Conservation (phyloP, 2,888 invertebrate genomes). For the Dynastes grantii region DNA sequence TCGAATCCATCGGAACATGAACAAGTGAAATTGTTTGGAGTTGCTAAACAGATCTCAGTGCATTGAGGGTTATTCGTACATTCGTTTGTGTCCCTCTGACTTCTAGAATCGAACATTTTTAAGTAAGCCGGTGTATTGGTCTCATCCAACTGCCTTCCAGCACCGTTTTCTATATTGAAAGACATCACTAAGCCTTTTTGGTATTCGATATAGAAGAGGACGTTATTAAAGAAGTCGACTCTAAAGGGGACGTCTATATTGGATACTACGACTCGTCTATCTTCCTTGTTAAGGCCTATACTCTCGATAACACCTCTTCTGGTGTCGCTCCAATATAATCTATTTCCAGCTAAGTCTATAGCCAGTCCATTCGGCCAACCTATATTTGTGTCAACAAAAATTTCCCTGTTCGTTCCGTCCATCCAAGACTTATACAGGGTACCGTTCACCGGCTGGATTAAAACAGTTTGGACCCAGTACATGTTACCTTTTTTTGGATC, state of each 20-base stretch:
- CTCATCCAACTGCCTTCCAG: constrained; percentile 71
- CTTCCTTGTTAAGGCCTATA: constrained; percentile 74
- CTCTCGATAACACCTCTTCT: constrained; percentile 80
- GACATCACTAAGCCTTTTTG: constrained; percentile 75
- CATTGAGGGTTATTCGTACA: constrained; percentile 74
- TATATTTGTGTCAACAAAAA: constrained; percentile 73
- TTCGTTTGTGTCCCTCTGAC: constrained; percentile 69
- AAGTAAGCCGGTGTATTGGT: constrained; percentile 80
- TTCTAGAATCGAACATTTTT: constrained; percentile 76
- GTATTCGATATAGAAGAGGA: constrained; percentile 82
- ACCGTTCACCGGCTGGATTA: constrained; percentile 70
- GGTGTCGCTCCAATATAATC: constrained; percentile 84
- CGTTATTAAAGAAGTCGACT: constrained; percentile 76
- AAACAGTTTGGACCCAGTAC: constrained; percentile 86
- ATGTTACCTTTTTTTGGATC: constrained; percentile 81
- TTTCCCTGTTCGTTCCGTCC: constrained; percentile 79
- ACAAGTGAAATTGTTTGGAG: constrained; percentile 29
- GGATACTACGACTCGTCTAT: constrained; percentile 66
- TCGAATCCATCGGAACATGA: constrained; percentile 77
- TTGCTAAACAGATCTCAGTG: constrained; percentile 37
- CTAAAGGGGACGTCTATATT: constrained; percentile 74
- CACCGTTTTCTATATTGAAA: constrained; percentile 70
- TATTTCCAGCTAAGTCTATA: constrained; percentile 74
- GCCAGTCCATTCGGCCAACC: constrained; percentile 86
- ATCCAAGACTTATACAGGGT: constrained; percentile 81